These are phyloP conservation scores for Microtus richardsoni DNA, from an alignment of 2,113 vertebrate genomes.

Conservation along the genomic window DNA sequence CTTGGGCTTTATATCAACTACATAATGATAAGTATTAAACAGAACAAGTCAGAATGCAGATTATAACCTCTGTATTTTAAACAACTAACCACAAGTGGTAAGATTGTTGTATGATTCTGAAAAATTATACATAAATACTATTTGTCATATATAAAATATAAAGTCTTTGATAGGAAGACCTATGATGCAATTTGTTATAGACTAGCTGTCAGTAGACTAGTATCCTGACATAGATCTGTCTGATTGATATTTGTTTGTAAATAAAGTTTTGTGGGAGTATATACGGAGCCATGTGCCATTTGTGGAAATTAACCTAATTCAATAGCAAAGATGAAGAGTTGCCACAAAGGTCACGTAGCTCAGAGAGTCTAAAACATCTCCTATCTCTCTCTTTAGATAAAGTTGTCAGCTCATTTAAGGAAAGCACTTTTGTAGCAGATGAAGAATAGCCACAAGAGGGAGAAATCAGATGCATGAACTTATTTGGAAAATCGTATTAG, in stretches of 20 bases:
- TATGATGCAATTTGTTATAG: neutral
- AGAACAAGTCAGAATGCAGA: neutral
- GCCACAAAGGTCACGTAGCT: neutral
- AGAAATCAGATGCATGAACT: neutral
- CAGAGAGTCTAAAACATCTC: neutral
- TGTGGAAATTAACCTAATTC: neutral
- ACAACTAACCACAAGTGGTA: neutral
- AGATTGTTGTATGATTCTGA: conserved; percentile 19
- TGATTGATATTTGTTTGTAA: neutral
- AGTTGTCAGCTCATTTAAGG: neutral
- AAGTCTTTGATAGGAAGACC: neutral
- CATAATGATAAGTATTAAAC: neutral
- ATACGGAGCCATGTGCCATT: neutral
- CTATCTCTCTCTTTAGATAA: neutral
- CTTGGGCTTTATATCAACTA: neutral
- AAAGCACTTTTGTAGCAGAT: neutral
- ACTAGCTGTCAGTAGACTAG: neutral
- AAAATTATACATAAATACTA: neutral
- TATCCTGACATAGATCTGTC: neutral
- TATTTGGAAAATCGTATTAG: conserved; percentile 5
- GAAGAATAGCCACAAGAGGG: neutral
- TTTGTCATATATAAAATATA: neutral
- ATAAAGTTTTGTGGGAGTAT: neutral
- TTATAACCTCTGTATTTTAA: neutral
- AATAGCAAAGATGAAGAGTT: neutral